phyloP scores from a whole-genome alignment of 2,797 vertebrate species.

The Rallus crepitans region DNA sequence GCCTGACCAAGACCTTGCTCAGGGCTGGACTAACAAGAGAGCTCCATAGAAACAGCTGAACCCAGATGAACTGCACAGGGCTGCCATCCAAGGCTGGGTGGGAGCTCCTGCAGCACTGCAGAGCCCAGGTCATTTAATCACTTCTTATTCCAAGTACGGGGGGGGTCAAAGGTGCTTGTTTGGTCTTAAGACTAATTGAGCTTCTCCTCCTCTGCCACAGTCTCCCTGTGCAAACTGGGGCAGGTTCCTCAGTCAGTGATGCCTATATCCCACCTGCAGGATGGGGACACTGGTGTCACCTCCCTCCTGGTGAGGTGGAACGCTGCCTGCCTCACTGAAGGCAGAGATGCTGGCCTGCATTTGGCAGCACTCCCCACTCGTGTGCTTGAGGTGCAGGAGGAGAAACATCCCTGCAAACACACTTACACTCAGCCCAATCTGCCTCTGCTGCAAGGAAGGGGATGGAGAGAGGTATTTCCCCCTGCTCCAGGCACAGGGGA shows the following conservation, averaged over 20 bases:
- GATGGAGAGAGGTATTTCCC: not conserved
- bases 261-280: not conserved
- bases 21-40: not conserved
- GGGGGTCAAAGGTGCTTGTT: not conserved
- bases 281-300: not conserved
- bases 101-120: not conserved
- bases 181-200: not conserved
- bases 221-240: rapidly evolving
- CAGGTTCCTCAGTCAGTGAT: not conserved
- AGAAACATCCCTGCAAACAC: not conserved
- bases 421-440: not conserved
- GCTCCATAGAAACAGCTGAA: slow-evolving; percentile 25
- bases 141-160: not conserved
- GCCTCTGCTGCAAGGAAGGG: not conserved
- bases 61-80: not conserved
- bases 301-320: not conserved
- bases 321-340: rapidly evolving
- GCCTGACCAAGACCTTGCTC: not conserved
- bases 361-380: rapidly evolving
- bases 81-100: not conserved
- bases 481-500: not conserved
- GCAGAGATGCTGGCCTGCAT: not conserved
- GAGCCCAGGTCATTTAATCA: not conserved
- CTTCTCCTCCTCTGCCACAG: not conserved
- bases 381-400: not conserved